Percentiles rank a stretch among this genome's conserved stretches.
These are phyloP conservation scores for Rhineura floridana DNA, from an alignment of 2,113 vertebrate genomes.

Conservation along the genomic window DNA sequence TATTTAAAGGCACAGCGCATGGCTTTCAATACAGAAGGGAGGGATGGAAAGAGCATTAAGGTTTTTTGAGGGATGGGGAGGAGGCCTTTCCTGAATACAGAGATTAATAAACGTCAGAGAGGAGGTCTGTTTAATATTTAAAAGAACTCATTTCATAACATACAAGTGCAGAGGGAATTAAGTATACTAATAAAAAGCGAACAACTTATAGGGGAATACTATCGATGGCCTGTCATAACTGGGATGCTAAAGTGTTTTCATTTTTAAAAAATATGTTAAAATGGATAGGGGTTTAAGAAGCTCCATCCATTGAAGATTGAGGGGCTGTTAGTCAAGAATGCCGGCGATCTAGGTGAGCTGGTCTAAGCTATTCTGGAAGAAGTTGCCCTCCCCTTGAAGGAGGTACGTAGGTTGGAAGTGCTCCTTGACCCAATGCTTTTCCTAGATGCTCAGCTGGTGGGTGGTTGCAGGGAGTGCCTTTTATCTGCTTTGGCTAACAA, in stretches of 20 bases:
- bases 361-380: background rate
- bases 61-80: conserved; percentile 63
- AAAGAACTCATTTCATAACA: conserved; percentile 76
- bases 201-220: conserved; percentile 68
- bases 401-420: background rate
- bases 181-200: conserved; percentile 73
- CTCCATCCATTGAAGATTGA: background rate
- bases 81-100: conserved; percentile 73
- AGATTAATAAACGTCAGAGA: conserved; percentile 83
- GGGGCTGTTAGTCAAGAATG: background rate
- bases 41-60: conserved; percentile 71
- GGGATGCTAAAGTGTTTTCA: conserved; percentile 44
- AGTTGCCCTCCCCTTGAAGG: background rate
- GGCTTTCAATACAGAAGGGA: conserved; percentile 77
- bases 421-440: background rate
- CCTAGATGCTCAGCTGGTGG: background rate
- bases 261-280: conserved; percentile 73
- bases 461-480: background rate
- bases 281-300: conserved; percentile 24
- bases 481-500: background rate
- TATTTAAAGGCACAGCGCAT: conserved; percentile 81
- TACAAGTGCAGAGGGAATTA: conserved; percentile 65
- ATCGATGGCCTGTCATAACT: conserved; percentile 69
- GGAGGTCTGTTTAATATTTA: conserved; percentile 84
- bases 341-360: background rate